Evolutionary conservation across 2,888 invertebrate genomes (phyloP).

Genomic region (Reticulitermes lucifugus): DNA sequence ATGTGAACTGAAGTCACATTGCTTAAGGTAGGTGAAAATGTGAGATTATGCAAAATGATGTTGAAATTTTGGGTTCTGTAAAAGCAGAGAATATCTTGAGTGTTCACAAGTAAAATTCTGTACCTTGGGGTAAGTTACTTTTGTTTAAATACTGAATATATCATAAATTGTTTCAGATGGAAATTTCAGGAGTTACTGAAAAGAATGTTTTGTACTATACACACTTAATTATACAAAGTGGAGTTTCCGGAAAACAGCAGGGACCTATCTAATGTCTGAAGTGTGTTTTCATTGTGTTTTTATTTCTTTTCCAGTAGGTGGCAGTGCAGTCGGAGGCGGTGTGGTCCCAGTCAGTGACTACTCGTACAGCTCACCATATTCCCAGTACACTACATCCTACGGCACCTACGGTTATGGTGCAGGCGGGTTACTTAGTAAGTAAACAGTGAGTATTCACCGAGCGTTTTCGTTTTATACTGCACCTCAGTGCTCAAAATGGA

Average conservation of each 20-base stretch:
- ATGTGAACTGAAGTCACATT: too few relatives aligned
- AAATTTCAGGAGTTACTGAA: too few relatives aligned
- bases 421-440: conserved; percentile 71
- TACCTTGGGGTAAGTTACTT: too few relatives aligned
- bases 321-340: conserved; percentile 64
- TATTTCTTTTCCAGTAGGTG: conserved; percentile 40
- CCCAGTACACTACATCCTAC: conserved; percentile 80
- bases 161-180: too few relatives aligned
- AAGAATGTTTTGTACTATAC: too few relatives aligned
- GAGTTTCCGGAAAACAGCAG: too few relatives aligned
- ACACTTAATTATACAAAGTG: too few relatives aligned
- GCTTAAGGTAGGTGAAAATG: too few relatives aligned
- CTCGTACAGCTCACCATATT: conserved; percentile 79
- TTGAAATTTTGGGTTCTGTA: neutral
- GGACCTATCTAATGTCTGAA: neutral
- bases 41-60: too few relatives aligned
- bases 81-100: neutral
- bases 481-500: conserved; percentile 28
- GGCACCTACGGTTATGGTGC: conserved; percentile 66
- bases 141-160: too few relatives aligned
- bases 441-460: conserved; percentile 62
- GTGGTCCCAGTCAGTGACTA: conserved; percentile 75
- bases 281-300: conserved; percentile 18
- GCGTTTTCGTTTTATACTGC: conserved; percentile 40
- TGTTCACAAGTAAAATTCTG: too few relatives aligned